Base-by-base conservation (phyloP, 2,797 vertebrate genomes). In the Takifugu rubripes region DNA sequence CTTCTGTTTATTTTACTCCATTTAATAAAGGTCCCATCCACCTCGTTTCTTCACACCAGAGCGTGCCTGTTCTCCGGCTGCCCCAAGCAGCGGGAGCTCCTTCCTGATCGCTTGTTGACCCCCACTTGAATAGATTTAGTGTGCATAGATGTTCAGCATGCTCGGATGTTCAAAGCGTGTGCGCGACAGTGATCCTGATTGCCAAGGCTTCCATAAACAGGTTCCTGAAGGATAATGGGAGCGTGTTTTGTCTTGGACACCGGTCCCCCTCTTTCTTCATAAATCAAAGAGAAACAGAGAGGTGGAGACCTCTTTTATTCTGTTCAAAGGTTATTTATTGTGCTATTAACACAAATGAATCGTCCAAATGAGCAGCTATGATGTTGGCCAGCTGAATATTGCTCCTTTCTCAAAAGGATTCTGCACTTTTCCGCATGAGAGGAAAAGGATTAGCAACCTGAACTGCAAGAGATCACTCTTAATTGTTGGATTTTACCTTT, bases 1-100 rank as follows among this genome's bases (percentile, higher is more conserved):
- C 45, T 68, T 69, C 25, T 85, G 81, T 85, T 87, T 86, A 78
- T 82, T 85, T 86, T 61, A 80, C 75, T 81, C 47, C 59, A 68
- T 80, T 81, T 78, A 81, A 87, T 82, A 78, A 84, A 85, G 73
- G 57, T 67, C 65, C 68, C 60, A 59, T 81, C 67, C 70, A 81
- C 61, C 66, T 60, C 76, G 75, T 77, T 74, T 81, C 64, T 74
- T 83, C 75, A 78, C 74, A 86, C 78, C 64, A 75, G 66, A 79
- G 66, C 49, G 31, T 64, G 70, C 63, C 69, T 74, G 65, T 55
- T 71, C 46, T 59, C 54, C 64, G 64, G 60, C 59, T 27, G 59
- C 64, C 78, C 54, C 27, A 51, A 76, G 64, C 79, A 70, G 78
- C 74, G 77, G 73, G 69, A 81, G 82, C 75, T 78, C 69, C 66